phyloP scores from a whole-genome alignment of 1,140 invertebrate genomes.

The Nylanderia fulva region DNA sequence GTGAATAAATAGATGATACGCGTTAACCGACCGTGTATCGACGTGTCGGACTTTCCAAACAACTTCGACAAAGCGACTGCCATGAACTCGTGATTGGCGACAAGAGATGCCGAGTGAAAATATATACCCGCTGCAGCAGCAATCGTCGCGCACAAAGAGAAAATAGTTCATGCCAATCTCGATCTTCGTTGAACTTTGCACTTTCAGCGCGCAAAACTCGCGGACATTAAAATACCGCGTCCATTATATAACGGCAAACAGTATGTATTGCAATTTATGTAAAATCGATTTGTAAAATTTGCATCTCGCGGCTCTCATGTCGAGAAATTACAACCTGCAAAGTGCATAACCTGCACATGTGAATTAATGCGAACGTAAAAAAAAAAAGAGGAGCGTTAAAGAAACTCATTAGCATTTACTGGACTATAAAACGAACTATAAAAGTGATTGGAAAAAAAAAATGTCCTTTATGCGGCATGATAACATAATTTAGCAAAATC shows the following conservation, averaged over 20 bases:
- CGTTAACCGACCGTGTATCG: conserved; percentile 52
- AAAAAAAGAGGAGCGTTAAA: not conserved
- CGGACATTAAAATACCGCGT: not conserved
- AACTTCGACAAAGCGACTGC: conserved; percentile 41
- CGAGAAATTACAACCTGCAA: conserved; percentile 4
- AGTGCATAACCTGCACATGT: not conserved
- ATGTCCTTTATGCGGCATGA: not conserved
- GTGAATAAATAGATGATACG: conserved; percentile 53
- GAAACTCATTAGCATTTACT: conserved; percentile 9
- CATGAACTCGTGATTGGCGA: conserved; percentile 45
- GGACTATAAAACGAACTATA: not conserved
- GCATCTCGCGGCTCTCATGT: not conserved
- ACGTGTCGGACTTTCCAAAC: conserved; percentile 48
- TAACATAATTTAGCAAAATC: not conserved
- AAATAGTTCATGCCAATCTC: conserved; percentile 31
- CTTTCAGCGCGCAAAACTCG: not conserved
- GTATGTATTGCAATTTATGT: conserved; percentile 7
- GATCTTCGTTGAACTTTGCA: conserved; percentile 17
- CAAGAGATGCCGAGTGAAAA: conserved; percentile 43
- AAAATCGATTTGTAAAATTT: conserved; percentile 26
- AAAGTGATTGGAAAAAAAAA: not conserved
- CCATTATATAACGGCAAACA: not conserved
- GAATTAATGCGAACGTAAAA: not conserved
- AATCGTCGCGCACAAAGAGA: conserved; percentile 37
- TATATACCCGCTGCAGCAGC: not conserved